Evolutionary conservation across 2,888 invertebrate genomes (phyloP), one percentile per base, ranked within the genome.

Genomic region (Chloroclystis v-ata): DNA sequence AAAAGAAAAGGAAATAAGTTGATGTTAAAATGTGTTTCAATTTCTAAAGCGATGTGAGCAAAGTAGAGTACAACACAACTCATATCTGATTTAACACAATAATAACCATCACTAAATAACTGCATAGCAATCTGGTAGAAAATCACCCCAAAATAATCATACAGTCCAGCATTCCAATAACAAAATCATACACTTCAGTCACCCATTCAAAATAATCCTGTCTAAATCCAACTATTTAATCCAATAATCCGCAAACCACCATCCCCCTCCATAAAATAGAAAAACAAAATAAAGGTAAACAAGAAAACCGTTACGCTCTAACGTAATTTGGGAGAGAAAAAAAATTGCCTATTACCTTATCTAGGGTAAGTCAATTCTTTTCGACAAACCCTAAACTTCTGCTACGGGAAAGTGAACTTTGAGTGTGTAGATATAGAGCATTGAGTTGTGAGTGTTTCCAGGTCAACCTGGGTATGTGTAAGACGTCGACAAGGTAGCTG

Each of bases 401-500:
- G 6, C 28, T 28, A 56, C 14, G 12, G 37, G 14, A 73, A 48
- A 56, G 35, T 67, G 11, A 44, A 49, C 68, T 57, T 47, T 78
- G 62, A 41, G 1, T 0, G 0, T 0, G 1, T 10, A 0, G 11
- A 0, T 1, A 53, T 72, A 76, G 53, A 28, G 37, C 12, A n/a
- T 20, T 25, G 14, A 47, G 54, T 14, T 29, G 30, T 26, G 5
- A 30, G 25, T 61, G 56, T 64, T 67, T 66, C 75, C 78, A 73
- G 82, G 78, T 78, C 78, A 76, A 83, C 83, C 82, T 82, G 81
- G 75, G 77, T 75, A 74, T 78, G 74, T 73, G 73, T 75, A 78
- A 73, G 76, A 79, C 82, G 80, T 84, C 82, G 85, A 85, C 85
- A 86, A 86, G 85, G 85, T 86, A 74, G 76, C 77, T 75, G 85